phyloP scores from a whole-genome alignment of 2,888 invertebrate species.

The Dasysyrphus tricinctus region DNA sequence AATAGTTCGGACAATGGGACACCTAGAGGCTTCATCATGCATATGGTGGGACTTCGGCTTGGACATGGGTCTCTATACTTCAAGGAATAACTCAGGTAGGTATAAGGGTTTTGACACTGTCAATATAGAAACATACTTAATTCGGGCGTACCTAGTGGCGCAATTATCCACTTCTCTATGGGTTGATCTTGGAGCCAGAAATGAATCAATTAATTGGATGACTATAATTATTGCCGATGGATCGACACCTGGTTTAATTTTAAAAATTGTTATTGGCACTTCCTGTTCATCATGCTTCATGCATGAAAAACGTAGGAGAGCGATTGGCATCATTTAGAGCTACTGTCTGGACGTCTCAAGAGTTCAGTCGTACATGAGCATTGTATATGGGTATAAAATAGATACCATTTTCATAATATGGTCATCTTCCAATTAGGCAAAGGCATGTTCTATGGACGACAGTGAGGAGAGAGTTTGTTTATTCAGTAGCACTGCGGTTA shows the following conservation, averaged over 20 bases:
- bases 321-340: constrained; percentile 65
- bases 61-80: background rate
- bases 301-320: constrained; percentile 16
- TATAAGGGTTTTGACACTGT: background rate
- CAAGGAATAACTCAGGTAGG: constrained; percentile 56
- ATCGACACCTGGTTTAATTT: constrained; percentile 54
- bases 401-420: constrained; percentile 41
- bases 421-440: constrained; percentile 62
- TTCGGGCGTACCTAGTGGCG: constrained; percentile 38
- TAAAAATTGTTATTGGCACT: constrained; percentile 49
- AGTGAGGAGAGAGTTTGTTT: constrained; percentile 37
- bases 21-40: constrained; percentile 23
- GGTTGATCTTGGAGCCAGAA: constrained; percentile 61
- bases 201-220: constrained; percentile 71
- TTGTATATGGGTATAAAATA: background rate
- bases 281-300: constrained; percentile 36
- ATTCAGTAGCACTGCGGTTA: constrained; percentile 58
- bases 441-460: background rate
- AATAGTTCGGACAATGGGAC: constrained; percentile 56
- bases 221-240: constrained; percentile 48
- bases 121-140: background rate
- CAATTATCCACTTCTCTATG: constrained; percentile 66
- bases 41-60: constrained; percentile 29
- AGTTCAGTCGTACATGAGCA: constrained; percentile 20
- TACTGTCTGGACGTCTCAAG: constrained; percentile 71